A percentile compares a stretch with the other conserved stretches of the same genome.
These are phyloP conservation scores for Halcyon malimbica DNA, from an alignment of 2,113 vertebrate genomes.

Conservation along the genomic window DNA sequence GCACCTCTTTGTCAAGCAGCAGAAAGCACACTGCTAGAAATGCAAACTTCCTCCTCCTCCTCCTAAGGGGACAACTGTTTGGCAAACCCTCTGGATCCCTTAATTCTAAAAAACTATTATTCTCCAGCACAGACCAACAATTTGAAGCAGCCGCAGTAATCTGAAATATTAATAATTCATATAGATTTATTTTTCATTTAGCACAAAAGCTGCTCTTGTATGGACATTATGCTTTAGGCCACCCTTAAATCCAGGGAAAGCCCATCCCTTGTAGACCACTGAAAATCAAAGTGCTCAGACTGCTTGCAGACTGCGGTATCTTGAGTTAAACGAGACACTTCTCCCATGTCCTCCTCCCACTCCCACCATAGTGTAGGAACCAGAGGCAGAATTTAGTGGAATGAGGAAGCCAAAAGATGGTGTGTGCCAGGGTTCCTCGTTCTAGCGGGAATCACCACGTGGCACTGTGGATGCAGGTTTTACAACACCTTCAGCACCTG, in stretches of 20 bases:
- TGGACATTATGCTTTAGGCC: neutral
- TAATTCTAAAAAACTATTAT: neutral
- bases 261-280: neutral
- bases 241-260: neutral
- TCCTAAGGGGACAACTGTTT: neutral
- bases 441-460: accelerated
- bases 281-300: neutral
- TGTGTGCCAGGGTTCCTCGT: accelerated
- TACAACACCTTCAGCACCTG: neutral
- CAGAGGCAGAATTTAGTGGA: neutral
- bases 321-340: neutral
- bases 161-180: neutral
- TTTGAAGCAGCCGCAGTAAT: neutral
- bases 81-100: neutral
- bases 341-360: neutral
- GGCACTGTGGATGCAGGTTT: neutral
- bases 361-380: neutral
- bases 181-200: neutral
- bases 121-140: neutral
- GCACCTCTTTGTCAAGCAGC: neutral
- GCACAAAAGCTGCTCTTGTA: neutral
- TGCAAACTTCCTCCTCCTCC: neutral
- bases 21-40: neutral
- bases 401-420: accelerated
- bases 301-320: neutral